Evolutionary conservation across 30 jellyfish, hydroid and myxozoan species (phyloP).

Genomic region (Nemopilema nomurai): DNA sequence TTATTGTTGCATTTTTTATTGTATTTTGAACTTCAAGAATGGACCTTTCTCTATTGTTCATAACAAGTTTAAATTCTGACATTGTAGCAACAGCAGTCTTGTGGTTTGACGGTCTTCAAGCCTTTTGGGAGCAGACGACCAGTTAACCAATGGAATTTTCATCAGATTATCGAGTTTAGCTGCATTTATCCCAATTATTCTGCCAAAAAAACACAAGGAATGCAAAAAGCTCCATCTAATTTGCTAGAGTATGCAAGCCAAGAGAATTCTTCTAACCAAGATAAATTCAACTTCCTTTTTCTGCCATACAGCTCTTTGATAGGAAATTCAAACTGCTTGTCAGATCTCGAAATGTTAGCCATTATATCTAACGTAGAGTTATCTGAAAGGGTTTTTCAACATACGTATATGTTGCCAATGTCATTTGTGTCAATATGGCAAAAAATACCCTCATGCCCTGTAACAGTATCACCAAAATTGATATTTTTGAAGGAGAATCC

Average conservation of each 20-base stretch:
- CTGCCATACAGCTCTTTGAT: background rate
- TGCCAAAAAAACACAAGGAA: slow-evolving; percentile 37
- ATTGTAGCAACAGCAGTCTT: slow-evolving; percentile 43
- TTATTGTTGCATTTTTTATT: background rate
- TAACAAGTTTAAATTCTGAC: background rate
- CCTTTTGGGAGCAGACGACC: slow-evolving; percentile 26
- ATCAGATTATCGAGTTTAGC: slow-evolving; percentile 6
- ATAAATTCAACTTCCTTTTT: slow-evolving; percentile 3
- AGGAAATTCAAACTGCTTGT: background rate
- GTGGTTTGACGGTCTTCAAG: background rate
- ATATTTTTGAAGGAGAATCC: background rate
- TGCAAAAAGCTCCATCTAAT: slow-evolving; percentile 2
- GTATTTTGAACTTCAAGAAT: slow-evolving; percentile 2
- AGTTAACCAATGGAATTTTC: slow-evolving; percentile 1
- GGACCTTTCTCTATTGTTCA: background rate
- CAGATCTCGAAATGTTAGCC: slow-evolving; percentile 12
- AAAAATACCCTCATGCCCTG: background rate
- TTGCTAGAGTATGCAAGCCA: background rate
- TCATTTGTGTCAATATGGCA: slow-evolving; percentile 11
- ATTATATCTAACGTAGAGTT: background rate
- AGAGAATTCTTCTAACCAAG: slow-evolving; percentile 8
- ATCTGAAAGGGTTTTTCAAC: background rate
- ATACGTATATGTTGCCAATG: background rate
- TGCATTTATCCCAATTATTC: slow-evolving; percentile 29
- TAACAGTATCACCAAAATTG: background rate